phyloP scores from a whole-genome alignment of 2,888 invertebrate genomes.

The Anagyrus pseudococci region DNA sequence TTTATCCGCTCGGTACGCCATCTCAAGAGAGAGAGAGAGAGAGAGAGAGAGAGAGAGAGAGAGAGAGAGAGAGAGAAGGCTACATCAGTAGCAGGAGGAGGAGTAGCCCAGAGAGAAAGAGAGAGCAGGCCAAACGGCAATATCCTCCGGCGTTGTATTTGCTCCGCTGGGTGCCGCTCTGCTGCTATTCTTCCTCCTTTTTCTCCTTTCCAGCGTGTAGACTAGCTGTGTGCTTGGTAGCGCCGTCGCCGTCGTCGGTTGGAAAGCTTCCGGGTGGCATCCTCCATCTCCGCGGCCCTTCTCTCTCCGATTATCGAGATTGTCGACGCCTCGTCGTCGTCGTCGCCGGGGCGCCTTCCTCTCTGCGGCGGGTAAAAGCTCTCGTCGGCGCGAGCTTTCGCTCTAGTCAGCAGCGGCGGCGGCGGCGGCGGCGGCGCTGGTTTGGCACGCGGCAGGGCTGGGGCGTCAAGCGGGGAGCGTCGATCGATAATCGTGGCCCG shows the following conservation, averaged over 20 bases:
- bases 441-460: slow-evolving; percentile 10
- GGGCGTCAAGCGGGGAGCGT: too few species aligned
- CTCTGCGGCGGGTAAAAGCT: slow-evolving; percentile 10
- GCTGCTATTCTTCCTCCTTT: slow-evolving; percentile 7
- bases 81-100: not conserved
- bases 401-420: not conserved
- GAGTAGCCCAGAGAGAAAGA: not conserved
- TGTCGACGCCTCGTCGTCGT: slow-evolving; percentile 33
- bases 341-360: too few species aligned
- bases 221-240: too few species aligned
- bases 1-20: slow-evolving; percentile 30
- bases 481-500: too few species aligned
- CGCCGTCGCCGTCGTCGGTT: not conserved
- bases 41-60: slow-evolving; percentile 7
- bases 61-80: slow-evolving; percentile 6
- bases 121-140: slow-evolving; percentile 22
- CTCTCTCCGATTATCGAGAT: slow-evolving; percentile 30
- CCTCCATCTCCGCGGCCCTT: too few species aligned
- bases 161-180: too few species aligned
- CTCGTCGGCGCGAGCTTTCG: not conserved
- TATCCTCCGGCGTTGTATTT: slow-evolving; percentile 33
- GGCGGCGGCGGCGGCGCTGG: slow-evolving; percentile 15
- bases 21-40: too few species aligned
- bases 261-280: too few species aligned
- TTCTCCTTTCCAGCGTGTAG: not conserved